Evolutionary conservation across 1,140 invertebrate genomes (phyloP).

Genomic region (Micrasema longulum): DNA sequence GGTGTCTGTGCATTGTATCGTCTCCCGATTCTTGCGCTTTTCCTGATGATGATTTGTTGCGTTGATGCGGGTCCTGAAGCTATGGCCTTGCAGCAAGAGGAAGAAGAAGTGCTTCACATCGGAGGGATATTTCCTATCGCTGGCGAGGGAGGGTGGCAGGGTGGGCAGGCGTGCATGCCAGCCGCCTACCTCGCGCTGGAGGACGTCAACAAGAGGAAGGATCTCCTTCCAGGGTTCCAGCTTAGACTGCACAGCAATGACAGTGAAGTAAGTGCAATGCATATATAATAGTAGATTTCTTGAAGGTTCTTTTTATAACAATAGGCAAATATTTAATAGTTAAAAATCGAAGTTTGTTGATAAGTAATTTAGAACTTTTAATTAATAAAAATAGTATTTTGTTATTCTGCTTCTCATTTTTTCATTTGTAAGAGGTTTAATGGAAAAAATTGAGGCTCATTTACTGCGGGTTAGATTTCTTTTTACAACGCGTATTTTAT

Average conservation of each 20-base stretch:
- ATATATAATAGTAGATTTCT: no score
- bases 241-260: slow-evolving; percentile 95
- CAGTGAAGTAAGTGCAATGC: slow-evolving; percentile 85
- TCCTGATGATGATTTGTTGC: slow-evolving; percentile 57
- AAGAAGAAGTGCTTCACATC: slow-evolving; percentile 89
- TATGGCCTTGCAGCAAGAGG: slow-evolving; percentile 60
- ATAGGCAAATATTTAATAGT: no score
- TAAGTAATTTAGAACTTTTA: no score
- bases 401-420: no score
- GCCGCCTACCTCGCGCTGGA: slow-evolving; percentile 95
- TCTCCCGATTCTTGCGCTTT: slow-evolving; percentile 37
- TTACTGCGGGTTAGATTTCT: no score
- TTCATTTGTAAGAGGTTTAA: no score
- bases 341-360: no score
- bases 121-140: slow-evolving; percentile 97
- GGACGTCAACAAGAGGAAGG: slow-evolving; percentile 92
- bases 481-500: no score
- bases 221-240: slow-evolving; percentile 92
- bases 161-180: slow-evolving; percentile 94
- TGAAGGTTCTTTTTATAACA: no score
- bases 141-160: slow-evolving; percentile 95
- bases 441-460: no score
- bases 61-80: slow-evolving; percentile 55
- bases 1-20: background rate
- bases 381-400: no score